Evolutionary conservation across 2,888 invertebrate species (phyloP).

Genomic region (Andrena hattorfiana): DNA sequence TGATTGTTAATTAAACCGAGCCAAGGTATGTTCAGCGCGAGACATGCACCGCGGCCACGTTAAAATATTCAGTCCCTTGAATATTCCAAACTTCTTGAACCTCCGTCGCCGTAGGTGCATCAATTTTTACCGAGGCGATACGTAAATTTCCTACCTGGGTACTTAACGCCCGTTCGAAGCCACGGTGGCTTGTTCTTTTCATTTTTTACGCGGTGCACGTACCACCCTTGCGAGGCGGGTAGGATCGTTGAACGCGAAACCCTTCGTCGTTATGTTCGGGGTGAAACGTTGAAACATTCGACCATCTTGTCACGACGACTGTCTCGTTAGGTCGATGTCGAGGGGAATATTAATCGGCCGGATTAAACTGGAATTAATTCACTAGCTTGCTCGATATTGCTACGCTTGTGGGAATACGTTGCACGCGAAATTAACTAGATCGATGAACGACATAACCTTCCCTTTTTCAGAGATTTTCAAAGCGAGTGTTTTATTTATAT

Average conservation of each 20-base stretch:
- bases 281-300: background rate
- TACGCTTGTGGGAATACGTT: background rate
- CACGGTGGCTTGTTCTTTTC: background rate
- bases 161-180: background rate
- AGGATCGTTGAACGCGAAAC: conserved; percentile 7
- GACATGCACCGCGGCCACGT: background rate
- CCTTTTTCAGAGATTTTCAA: too few species aligned
- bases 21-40: background rate
- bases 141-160: background rate
- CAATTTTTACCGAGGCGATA: background rate
- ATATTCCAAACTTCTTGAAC: conserved; percentile 3
- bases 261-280: background rate
- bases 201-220: background rate
- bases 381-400: background rate
- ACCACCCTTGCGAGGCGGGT: background rate
- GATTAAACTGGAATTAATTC: conserved; percentile 9
- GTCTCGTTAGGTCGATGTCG: background rate
- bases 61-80: conserved; percentile 10
- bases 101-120: background rate
- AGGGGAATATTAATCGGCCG: conserved; percentile 8
- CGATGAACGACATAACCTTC: too few species aligned
- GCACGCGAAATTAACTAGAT: background rate
- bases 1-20: conserved; percentile 32
- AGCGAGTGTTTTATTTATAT: too few species aligned
- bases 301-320: background rate